Percentiles rank a stretch among this genome's conserved stretches.
Conservation (phyloP, 2,888 invertebrate species). For the Heliconius ismenius region DNA sequence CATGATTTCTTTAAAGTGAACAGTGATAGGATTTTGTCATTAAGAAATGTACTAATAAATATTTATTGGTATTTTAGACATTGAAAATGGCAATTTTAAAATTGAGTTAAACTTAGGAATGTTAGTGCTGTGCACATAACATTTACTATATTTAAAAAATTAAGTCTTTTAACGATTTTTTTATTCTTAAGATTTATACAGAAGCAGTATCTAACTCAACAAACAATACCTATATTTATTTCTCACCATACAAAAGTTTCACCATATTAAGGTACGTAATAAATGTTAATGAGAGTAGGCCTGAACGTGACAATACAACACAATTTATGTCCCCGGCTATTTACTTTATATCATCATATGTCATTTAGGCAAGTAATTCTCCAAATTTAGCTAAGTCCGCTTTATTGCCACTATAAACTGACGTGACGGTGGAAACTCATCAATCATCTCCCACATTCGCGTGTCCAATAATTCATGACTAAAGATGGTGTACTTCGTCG, state of each 20-base stretch:
- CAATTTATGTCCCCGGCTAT: slow-evolving; percentile 21
- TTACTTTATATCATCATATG: slow-evolving; percentile 34
- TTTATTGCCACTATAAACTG: slow-evolving; percentile 64
- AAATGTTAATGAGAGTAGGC: slow-evolving; percentile 27
- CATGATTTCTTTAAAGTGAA: neutral
- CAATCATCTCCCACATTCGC: slow-evolving; percentile 62
- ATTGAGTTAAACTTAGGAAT: neutral
- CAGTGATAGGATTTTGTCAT: neutral
- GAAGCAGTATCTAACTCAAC: neutral
- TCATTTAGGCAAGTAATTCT: slow-evolving; percentile 46
- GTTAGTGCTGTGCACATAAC: neutral
- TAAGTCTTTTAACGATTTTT: neutral
- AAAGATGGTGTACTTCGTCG: slow-evolving; percentile 44
- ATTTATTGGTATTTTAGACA: no score
- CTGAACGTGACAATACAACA: slow-evolving; percentile 31
- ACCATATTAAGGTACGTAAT: slow-evolving; percentile 18
- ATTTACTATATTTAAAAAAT: neutral
- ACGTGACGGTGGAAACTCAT: slow-evolving; percentile 58
- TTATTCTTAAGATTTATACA: neutral
- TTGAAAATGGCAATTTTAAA: neutral
- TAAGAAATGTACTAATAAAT: neutral
- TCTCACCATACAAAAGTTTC: slow-evolving; percentile 16
- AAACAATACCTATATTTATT: neutral
- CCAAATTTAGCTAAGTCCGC: slow-evolving; percentile 55
- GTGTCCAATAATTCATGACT: slow-evolving; percentile 63